Conservation (phyloP, 2,113 vertebrate genomes). For the Sinocyclocheilus anshuiensis region DNA sequence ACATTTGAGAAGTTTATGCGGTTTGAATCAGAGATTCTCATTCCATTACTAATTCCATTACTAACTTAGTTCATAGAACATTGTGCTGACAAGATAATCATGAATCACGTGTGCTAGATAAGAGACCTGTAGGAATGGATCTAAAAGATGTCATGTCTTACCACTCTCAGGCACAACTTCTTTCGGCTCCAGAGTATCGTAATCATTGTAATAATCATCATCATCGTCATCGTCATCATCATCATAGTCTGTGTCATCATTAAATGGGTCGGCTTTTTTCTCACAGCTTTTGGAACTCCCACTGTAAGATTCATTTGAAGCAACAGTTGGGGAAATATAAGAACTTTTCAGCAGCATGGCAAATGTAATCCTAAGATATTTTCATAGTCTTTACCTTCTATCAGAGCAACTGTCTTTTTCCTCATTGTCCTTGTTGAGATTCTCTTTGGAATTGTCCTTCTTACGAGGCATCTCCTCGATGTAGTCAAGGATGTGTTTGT, state of each 20-base stretch:
- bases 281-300: conserved; percentile 48
- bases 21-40: background rate
- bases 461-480: background rate
- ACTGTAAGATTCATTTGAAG: conserved; percentile 17
- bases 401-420: conserved; percentile 41
- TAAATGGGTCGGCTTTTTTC: conserved; percentile 35
- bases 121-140: background rate
- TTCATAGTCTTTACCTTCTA: conserved; percentile 46
- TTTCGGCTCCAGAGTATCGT: conserved; percentile 12
- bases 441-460: background rate
- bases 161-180: conserved; percentile 62
- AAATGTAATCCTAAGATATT: background rate
- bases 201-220: background rate
- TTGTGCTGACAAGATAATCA: background rate
- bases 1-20: background rate
- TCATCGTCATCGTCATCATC: conserved; percentile 50
- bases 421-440: background rate
- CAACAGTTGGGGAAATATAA: background rate
- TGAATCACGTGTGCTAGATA: background rate
- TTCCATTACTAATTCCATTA: too few species aligned
- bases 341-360: background rate
- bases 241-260: conserved; percentile 30
- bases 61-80: background rate
- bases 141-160: conserved; percentile 63
- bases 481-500: background rate